Evolutionary conservation across 2,113 vertebrate species (phyloP).

Genomic region (Podarcis muralis): DNA sequence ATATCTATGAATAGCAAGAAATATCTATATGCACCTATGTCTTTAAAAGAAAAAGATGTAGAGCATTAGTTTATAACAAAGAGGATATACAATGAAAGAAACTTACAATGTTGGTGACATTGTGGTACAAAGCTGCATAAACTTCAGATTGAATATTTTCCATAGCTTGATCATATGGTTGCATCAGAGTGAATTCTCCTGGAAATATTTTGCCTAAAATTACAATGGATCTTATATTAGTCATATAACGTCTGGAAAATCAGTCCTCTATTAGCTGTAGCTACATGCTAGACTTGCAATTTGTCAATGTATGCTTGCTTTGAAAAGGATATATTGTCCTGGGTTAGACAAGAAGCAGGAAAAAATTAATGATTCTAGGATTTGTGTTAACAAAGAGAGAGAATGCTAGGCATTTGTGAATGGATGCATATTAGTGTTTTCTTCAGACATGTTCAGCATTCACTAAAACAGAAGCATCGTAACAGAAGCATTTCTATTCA

Average conservation of each 20-base stretch:
- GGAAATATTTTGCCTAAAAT: conserved; percentile 66
- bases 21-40: neutral
- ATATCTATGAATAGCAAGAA: neutral
- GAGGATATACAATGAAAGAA: neutral
- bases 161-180: accelerated
- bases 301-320: neutral
- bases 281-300: neutral
- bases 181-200: accelerated
- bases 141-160: accelerated
- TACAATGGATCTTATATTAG: conserved; percentile 41
- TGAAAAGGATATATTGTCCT: neutral
- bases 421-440: neutral
- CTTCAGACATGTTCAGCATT: neutral
- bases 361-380: neutral
- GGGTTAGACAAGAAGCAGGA: neutral
- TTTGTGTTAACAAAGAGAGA: neutral
- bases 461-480: neutral
- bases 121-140: accelerated
- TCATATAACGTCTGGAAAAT: neutral
- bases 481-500: neutral
- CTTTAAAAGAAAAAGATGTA: neutral
- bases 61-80: neutral
- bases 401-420: neutral
- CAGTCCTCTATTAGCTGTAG: too few species aligned
- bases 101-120: conserved; percentile 23